A percentile compares a stretch with the other conserved stretches of the same genome.
phyloP scores from a whole-genome alignment of 2,888 invertebrate genomes.

The Lepas anatifera region DNA sequence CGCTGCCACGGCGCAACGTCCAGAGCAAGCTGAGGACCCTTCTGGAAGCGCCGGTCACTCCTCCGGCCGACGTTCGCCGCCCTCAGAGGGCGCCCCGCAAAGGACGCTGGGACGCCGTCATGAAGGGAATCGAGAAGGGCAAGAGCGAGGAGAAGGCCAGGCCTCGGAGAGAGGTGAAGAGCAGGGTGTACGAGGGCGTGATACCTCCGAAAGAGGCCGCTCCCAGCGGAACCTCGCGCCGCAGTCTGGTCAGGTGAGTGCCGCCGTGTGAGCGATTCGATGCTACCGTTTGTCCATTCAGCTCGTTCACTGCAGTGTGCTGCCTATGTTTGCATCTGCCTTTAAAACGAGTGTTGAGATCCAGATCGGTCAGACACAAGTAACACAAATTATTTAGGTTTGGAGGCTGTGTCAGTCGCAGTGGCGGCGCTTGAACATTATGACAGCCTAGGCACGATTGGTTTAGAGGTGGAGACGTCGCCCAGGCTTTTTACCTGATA shows the following conservation, averaged over 20 bases:
- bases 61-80: slow-evolving; percentile 39
- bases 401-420: too few species aligned
- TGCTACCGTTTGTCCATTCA: too few species aligned
- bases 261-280: background rate
- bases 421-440: too few species aligned
- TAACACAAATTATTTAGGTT: too few species aligned
- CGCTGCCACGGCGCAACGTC: slow-evolving; percentile 61
- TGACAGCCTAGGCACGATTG: too few species aligned
- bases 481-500: too few species aligned
- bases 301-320: too few species aligned
- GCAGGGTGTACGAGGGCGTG: slow-evolving; percentile 50
- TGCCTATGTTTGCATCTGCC: too few species aligned
- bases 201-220: background rate
- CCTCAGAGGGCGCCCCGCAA: slow-evolving; percentile 25
- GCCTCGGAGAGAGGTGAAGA: slow-evolving; percentile 70
- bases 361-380: too few species aligned
- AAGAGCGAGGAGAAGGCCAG: slow-evolving; percentile 53
- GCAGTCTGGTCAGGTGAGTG: background rate
- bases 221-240: background rate
- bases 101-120: slow-evolving; percentile 41
- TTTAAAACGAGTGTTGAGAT: too few species aligned
- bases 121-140: slow-evolving; percentile 64
- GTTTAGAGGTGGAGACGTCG: too few species aligned
- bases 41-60: slow-evolving; percentile 41
- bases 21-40: slow-evolving; percentile 62